Evolutionary conservation across 2,113 vertebrate species (phyloP).

Genomic region (Pholis gunnellus): DNA sequence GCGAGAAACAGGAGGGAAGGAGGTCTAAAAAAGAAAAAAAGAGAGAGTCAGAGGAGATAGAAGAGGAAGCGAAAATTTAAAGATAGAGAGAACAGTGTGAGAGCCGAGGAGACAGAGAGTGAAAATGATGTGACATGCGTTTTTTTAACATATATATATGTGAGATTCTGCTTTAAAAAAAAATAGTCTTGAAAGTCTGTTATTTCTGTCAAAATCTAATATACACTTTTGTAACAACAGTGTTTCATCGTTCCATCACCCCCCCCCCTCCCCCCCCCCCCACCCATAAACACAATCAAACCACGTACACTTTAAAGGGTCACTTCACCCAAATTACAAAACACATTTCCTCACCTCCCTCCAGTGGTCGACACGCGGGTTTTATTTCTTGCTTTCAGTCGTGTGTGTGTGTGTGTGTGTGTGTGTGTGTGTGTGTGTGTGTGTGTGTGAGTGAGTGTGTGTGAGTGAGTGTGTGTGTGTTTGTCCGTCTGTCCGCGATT

Average conservation of each 20-base stretch:
- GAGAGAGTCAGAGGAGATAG: conserved; percentile 48
- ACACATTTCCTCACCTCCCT: not conserved
- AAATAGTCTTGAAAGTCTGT: not conserved
- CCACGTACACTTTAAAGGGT: not conserved
- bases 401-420: no score
- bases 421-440: no score
- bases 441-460: no score
- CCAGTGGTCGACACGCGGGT: not conserved
- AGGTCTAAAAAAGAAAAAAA: not conserved
- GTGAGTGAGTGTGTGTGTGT: no score
- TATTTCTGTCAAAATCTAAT: conserved; percentile 1
- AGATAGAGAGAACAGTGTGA: conserved; percentile 27
- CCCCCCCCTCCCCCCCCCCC: not conserved
- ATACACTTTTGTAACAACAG: not conserved
- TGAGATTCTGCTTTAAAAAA: not conserved
- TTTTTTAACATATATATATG: not conserved
- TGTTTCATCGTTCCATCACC: not conserved
- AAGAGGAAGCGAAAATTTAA: conserved; percentile 31
- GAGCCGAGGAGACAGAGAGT: conserved; percentile 15
- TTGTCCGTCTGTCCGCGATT: no score
- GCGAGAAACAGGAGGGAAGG: conserved; percentile 33
- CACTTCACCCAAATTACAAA: not conserved
- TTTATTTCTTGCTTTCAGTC: not conserved
- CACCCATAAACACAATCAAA: not conserved
- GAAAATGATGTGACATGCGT: not conserved